Percentiles rank a stretch among this genome's conserved stretches.
These are phyloP conservation scores for Dolichotis patagonum DNA, from an alignment of 2,113 vertebrate species.

Conservation along the genomic window DNA sequence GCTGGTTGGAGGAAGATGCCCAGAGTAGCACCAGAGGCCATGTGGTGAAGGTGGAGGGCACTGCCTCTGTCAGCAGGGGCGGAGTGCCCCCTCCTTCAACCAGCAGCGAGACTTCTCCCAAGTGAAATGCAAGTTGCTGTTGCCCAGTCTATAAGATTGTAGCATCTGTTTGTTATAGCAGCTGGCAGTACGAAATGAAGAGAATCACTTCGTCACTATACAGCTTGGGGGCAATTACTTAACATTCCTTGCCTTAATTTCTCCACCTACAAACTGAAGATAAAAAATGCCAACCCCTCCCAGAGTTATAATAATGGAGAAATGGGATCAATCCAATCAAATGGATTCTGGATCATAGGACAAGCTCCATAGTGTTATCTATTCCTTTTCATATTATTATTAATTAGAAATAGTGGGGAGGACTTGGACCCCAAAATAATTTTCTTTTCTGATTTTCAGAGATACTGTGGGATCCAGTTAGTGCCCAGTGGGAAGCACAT, in stretches of 20 bases:
- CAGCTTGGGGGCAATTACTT: neutral
- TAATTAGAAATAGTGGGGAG: slow-evolving; percentile 10
- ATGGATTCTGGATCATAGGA: neutral
- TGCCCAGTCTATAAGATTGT: neutral
- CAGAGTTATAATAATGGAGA: neutral
- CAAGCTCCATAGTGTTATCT: neutral
- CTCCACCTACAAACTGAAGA: neutral
- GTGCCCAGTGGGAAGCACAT: neutral
- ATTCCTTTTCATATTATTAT: neutral
- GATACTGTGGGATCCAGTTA: neutral
- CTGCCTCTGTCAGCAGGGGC: neutral
- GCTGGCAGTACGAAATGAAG: neutral
- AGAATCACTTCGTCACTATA: neutral
- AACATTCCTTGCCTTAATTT: neutral
- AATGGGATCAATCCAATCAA: neutral
- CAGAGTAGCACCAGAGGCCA: neutral
- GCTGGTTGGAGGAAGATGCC: neutral
- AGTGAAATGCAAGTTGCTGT: neutral
- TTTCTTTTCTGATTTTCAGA: neutral
- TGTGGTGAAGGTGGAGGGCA: neutral
- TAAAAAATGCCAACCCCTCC: neutral
- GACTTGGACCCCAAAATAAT: neutral
- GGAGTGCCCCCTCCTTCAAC: neutral
- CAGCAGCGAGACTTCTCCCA: neutral
- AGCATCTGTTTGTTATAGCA: neutral